phyloP scores from a whole-genome alignment of 2,113 vertebrate species.

The Urocynchramus pylzowi region DNA sequence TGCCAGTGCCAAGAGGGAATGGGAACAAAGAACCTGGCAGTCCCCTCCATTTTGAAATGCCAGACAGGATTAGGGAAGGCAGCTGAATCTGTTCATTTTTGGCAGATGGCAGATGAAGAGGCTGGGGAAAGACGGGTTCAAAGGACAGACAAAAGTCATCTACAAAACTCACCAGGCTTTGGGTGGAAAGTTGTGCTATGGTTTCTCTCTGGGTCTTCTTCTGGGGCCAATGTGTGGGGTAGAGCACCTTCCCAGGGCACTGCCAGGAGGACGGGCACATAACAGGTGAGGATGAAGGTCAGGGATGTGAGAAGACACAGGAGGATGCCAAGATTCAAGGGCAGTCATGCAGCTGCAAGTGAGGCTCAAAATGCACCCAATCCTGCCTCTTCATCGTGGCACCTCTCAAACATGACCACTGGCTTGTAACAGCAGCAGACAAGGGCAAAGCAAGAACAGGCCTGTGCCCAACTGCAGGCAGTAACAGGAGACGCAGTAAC shows the following conservation, averaged over 20 bases:
- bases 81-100: constrained; percentile 47
- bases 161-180: not conserved
- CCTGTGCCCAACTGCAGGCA: not conserved
- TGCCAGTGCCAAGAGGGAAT: constrained; percentile 46
- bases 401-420: not conserved
- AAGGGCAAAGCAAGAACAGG: not conserved
- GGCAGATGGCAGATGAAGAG: not conserved
- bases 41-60: constrained; percentile 57
- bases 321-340: not conserved
- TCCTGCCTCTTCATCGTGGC: not conserved
- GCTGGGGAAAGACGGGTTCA: not conserved
- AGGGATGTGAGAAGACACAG: not conserved
- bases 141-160: not conserved
- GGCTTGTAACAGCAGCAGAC: not conserved
- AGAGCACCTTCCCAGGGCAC: not conserved
- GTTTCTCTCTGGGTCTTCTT: not conserved
- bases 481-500: not conserved
- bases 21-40: constrained; percentile 65
- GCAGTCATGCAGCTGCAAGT: not conserved
- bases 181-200: not conserved
- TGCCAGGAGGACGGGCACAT: accelerated
- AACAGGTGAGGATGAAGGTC: not conserved
- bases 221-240: not conserved
- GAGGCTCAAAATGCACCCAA: not conserved
- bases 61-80: constrained; percentile 43